Base-by-base conservation (phyloP, 1,140 invertebrate genomes). In the Neuroterus valhalla region DNA sequence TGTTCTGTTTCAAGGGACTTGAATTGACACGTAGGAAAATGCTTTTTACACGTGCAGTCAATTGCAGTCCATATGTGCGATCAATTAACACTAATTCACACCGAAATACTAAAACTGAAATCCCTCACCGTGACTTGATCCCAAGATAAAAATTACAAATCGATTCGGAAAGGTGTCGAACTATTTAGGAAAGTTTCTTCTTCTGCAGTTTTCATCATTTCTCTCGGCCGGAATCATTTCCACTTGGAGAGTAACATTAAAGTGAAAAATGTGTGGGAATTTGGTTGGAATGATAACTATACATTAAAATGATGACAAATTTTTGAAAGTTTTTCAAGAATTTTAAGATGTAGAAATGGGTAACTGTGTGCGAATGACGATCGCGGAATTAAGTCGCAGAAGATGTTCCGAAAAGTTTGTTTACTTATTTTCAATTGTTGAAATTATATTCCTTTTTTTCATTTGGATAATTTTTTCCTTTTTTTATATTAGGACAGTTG, bases 401-500 rank as follows among this genome's bases (percentile, higher is more conserved):
- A 77, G 75, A 45, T 19, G 43, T 14, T 38, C 74, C 11, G 78
- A 81, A 77, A 81, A 81, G 80, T 81, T 76, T 50, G 69, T 70
- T 45, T 62, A 19, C 66, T 14, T 46, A 66, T 52, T 66, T 2
- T 50, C 11, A 66, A 46, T 14, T 50, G 31, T 66, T 38, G 42
- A 72, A 52, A 48, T 15, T 68, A 43, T 21, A 15, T 68, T 68
- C 42, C 42, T 42, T 43, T 68, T 38, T 68, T 19, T 68, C 42
- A 6, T 38, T 8, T 1, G 31, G 5, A 10, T 38, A 68, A 17
- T 44, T 42, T 3, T 67, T 42, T 42, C 43, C 3, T n/a, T n/a
- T n/a, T 67, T 38, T 14, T 42, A n/a, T 46, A 90, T 52, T 81
- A 95, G 95, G 80, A 93, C 93, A 82, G 92, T 97, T 75, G 94